Base-by-base conservation (phyloP, 1,140 invertebrate species). In the Danaus plexippus region DNA sequence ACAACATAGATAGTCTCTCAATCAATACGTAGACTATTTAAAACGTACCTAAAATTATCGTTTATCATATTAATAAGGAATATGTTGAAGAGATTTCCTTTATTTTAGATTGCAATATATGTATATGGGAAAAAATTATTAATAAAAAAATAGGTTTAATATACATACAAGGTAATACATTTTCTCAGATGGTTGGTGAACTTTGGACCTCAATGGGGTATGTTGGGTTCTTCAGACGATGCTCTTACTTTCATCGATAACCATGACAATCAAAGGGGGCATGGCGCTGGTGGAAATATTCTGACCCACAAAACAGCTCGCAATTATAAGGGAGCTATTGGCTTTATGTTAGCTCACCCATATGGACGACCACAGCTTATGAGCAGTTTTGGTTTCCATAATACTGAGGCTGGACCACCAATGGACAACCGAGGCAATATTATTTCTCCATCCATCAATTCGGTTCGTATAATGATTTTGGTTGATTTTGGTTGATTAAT, bases 271-370 rank as follows among this genome's bases (percentile, higher is more conserved):
- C 89, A 90, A 62, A 71, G 88, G 67, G 91, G 89, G 9, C 89
- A 91, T 62, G 89, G 90, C 40, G 88, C 87, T 49, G 88, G 88
- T 57, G 89, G 89, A 13, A 66, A 77, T 13, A 90, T 92, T 43
- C 67, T 93, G 1, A 92, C 90, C 0, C 89, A 91, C 71, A 91
- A 91, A 63, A 69, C 80, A 10, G 15, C 89, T 0, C 89, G 88
- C 59, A 71, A 83, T n/a, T 93, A 93, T 73, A 93, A 92, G 54
- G 81, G 59, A 81, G 94, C 94, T 1, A 89, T 91, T 8, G 92
- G 92, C 1, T 96, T 95, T 70, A 96, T 95, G 92, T 87, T 97
- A 66, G 94, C 94, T 0, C 92, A 94, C 89, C 91, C 94, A 0
- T 96, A 96, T 70, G 94, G 94, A 1, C 83, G 89, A 47, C 89